Evolutionary conservation across 2,113 vertebrate species (phyloP).

Genomic region (Pseudopodoces humilis): DNA sequence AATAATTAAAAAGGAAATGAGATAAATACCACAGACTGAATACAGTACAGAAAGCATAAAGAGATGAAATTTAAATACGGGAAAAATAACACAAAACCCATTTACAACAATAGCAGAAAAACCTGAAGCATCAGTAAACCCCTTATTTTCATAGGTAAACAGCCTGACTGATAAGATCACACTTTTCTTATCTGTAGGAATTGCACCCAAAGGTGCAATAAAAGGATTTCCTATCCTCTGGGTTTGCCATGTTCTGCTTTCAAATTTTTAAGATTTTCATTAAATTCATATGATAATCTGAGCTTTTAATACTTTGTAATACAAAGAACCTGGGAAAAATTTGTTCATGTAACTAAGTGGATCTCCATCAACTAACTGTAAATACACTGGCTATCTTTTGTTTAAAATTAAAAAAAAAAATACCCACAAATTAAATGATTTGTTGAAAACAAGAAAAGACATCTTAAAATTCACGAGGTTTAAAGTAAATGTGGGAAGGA

Average conservation of each 20-base stretch:
- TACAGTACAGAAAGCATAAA: not conserved
- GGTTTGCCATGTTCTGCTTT: not conserved
- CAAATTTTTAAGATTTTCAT: not conserved
- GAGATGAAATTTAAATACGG: not conserved
- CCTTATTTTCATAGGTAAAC: not conserved
- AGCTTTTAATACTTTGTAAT: not conserved
- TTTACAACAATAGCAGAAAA: not conserved
- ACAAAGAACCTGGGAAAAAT: not conserved
- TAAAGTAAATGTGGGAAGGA: not conserved
- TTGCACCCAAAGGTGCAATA: not conserved
- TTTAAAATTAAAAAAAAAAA: not conserved
- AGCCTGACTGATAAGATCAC: not conserved
- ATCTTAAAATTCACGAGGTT: not conserved
- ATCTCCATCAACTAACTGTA: not conserved
- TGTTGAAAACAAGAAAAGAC: not conserved
- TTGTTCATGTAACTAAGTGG: not conserved
- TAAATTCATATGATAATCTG: not conserved
- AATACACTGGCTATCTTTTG: not conserved
- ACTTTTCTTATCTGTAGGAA: not conserved
- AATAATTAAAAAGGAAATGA: constrained; percentile 10
- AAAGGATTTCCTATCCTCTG: not conserved
- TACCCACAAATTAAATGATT: not conserved
- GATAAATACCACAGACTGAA: not conserved
- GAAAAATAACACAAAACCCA: not conserved
- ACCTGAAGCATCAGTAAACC: not conserved